Percentiles rank a stretch among this genome's conserved stretches.
phyloP scores from a whole-genome alignment of 2,888 invertebrate genomes.

The Eurytoma adleriae region DNA sequence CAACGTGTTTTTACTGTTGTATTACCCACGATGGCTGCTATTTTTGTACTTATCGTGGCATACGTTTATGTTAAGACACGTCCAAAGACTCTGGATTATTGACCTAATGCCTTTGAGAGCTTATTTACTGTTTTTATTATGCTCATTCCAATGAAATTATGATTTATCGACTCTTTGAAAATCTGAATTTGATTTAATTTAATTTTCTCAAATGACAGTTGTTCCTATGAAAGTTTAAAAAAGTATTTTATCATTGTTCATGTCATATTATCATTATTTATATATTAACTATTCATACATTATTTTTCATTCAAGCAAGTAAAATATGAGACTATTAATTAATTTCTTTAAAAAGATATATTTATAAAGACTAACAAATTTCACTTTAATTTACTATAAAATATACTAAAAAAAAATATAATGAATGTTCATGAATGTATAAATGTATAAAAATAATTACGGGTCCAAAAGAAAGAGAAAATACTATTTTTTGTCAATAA shows the following conservation, averaged over 20 bases:
- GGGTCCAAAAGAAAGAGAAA: slow-evolving; percentile 47
- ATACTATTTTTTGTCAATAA: slow-evolving; percentile 34
- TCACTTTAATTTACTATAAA: slow-evolving; percentile 1
- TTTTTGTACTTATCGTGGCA: slow-evolving; percentile 84
- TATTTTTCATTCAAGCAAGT: no score
- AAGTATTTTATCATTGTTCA: slow-evolving; percentile 19
- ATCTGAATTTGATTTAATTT: not conserved
- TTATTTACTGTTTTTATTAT: slow-evolving; percentile 17
- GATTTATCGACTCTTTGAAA: not conserved
- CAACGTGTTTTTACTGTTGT: slow-evolving; percentile 88
- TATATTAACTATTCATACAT: slow-evolving; percentile 6
- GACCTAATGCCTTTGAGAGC: slow-evolving; percentile 54
- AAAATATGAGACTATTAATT: no score
- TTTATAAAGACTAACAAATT: not conserved
- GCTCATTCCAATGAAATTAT: slow-evolving; percentile 17
- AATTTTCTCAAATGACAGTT: slow-evolving; percentile 8
- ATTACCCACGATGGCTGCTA: slow-evolving; percentile 83
- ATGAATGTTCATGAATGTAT: not conserved
- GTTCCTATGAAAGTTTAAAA: slow-evolving; percentile 20
- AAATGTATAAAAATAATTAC: slow-evolving; percentile 33
- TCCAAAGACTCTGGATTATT: slow-evolving; percentile 77
- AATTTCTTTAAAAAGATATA: no score
- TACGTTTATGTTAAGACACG: slow-evolving; percentile 90
- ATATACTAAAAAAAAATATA: not conserved
- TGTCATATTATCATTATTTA: slow-evolving; percentile 27